These are phyloP conservation scores for Equus quagga DNA, from an alignment of 2,113 vertebrate genomes.

Conservation along the genomic window DNA sequence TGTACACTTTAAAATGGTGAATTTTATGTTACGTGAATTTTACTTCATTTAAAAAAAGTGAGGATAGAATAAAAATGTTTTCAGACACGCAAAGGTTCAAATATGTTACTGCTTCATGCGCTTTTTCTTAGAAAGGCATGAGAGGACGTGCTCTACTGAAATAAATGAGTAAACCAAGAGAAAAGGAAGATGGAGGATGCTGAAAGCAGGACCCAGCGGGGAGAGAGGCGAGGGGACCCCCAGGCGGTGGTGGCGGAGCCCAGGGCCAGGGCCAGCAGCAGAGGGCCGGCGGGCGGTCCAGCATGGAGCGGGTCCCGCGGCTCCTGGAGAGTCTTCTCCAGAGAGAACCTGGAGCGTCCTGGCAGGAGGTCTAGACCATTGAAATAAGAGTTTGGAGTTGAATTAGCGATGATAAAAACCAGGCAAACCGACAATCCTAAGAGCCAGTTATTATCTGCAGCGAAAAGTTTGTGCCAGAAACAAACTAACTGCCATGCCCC, in stretches of 20 bases:
- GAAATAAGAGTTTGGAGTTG: neutral
- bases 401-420: neutral
- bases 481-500: neutral
- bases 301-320: too few species aligned
- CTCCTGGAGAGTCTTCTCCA: neutral
- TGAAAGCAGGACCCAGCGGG: neutral
- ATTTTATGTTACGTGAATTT: neutral
- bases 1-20: neutral
- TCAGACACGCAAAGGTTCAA: neutral
- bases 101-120: neutral
- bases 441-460: neutral
- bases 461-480: neutral
- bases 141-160: neutral
- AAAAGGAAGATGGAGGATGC: neutral
- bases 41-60: neutral
- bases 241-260: neutral
- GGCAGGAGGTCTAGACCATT: neutral
- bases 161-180: neutral
- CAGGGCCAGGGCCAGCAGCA: neutral
- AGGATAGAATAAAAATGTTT: neutral
- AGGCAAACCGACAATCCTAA: neutral
- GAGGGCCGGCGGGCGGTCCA: neutral
- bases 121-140: neutral
- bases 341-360: neutral
- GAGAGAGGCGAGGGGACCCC: neutral